Conservation (phyloP, 2,113 vertebrate genomes). For the Chionomys nivalis region DNA sequence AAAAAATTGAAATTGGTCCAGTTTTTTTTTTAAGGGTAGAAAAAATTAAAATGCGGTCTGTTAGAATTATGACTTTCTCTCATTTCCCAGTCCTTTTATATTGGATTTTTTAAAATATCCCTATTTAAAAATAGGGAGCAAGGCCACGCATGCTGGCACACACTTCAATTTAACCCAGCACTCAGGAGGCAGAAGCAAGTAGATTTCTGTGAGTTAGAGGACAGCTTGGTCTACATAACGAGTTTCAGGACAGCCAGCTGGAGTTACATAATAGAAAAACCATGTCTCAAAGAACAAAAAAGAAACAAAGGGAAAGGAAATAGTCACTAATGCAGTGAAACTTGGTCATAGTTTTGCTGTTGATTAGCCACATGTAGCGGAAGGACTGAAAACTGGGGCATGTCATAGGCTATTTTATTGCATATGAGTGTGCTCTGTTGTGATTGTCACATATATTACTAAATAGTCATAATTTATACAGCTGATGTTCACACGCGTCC, state of each 20-base stretch:
- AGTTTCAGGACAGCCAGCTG: neutral
- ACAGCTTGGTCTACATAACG: neutral
- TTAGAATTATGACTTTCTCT: neutral
- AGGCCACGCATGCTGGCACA: neutral
- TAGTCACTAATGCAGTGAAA: neutral
- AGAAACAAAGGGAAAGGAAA: neutral
- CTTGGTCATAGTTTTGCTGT: neutral
- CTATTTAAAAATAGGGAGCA: neutral
- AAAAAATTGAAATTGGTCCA: neutral
- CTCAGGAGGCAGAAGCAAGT: neutral
- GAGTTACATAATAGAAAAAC: neutral
- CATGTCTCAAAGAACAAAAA: neutral
- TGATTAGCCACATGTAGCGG: neutral
- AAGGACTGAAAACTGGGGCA: neutral
- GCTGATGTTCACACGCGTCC: neutral
- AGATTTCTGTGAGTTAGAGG: neutral
- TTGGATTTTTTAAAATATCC: neutral
- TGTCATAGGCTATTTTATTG: neutral
- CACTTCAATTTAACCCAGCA: neutral
- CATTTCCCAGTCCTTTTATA: neutral
- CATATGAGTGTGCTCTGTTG: neutral
- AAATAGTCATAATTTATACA: neutral
- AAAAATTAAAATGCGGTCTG: conserved; percentile 24
- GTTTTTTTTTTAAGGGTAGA: neutral
- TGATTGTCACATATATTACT: neutral